Evolutionary conservation across 1,140 invertebrate species (phyloP).

Genomic region (Oreohelix idahoensis): DNA sequence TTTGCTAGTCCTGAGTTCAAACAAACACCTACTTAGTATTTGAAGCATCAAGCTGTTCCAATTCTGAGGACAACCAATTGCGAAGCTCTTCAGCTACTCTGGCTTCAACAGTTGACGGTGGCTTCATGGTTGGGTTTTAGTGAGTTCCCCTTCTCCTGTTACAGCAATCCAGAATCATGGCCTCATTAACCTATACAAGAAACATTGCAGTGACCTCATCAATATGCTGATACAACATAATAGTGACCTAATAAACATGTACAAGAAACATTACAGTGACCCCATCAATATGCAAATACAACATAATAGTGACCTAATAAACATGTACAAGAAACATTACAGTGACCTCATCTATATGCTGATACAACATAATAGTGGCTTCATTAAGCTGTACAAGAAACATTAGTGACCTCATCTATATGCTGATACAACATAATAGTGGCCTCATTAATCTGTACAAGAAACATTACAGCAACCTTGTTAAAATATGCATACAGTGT

Average conservation of each 20-base stretch:
- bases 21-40: slow-evolving; percentile 23
- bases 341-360: too few relatives aligned
- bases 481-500: background rate
- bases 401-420: background rate
- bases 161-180: background rate
- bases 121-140: slow-evolving; percentile 27
- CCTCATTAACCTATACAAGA: background rate
- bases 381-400: background rate
- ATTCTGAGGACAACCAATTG: slow-evolving; percentile 33
- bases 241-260: background rate
- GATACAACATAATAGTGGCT: background rate
- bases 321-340: background rate
- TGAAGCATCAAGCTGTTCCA: slow-evolving; percentile 39
- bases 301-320: background rate
- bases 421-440: background rate
- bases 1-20: too few relatives aligned
- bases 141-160: slow-evolving; percentile 13
- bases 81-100: slow-evolving; percentile 37
- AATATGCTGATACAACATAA: background rate
- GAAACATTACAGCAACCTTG: background rate
- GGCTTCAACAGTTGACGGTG: slow-evolving; percentile 34
- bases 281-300: too few relatives aligned
- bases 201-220: background rate
- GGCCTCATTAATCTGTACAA: background rate
- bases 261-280: background rate